Conservation (phyloP, 2,888 invertebrate species). For the Pristionchus arcanus region DNA sequence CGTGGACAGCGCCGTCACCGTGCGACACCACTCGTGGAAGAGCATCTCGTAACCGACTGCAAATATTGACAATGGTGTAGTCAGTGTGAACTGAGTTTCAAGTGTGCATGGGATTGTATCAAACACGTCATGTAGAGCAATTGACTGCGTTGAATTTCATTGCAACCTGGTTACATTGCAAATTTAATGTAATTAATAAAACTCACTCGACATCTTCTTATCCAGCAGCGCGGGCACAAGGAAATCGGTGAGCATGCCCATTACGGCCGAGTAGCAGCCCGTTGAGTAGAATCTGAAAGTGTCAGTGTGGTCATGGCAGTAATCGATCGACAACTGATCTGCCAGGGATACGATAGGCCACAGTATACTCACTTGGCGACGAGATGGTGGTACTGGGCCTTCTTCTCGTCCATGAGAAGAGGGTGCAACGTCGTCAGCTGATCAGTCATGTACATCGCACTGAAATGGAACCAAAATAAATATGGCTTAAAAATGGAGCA, state of each 20-base stretch:
- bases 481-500: not conserved
- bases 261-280: conserved; percentile 71
- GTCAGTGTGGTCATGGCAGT: not conserved
- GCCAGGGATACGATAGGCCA: not conserved
- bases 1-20: not conserved
- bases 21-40: conserved; percentile 46
- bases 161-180: no score
- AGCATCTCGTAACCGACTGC: conserved; percentile 22
- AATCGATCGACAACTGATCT: not conserved
- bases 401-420: conserved; percentile 52
- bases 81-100: not conserved
- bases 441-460: conserved; percentile 40
- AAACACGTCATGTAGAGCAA: no score
- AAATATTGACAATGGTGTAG: not conserved
- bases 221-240: conserved; percentile 63
- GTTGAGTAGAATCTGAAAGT: conserved; percentile 25
- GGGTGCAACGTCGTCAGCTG: not conserved
- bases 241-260: conserved; percentile 65
- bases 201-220: not conserved
- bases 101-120: no score
- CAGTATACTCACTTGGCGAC: conserved; percentile 56
- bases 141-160: no score
- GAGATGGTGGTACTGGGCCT: conserved; percentile 46
- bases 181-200: not conserved
- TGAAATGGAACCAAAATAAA: not conserved